phyloP scores from a whole-genome alignment of 2,888 invertebrate species.

The Aproaerema taeniolella region DNA sequence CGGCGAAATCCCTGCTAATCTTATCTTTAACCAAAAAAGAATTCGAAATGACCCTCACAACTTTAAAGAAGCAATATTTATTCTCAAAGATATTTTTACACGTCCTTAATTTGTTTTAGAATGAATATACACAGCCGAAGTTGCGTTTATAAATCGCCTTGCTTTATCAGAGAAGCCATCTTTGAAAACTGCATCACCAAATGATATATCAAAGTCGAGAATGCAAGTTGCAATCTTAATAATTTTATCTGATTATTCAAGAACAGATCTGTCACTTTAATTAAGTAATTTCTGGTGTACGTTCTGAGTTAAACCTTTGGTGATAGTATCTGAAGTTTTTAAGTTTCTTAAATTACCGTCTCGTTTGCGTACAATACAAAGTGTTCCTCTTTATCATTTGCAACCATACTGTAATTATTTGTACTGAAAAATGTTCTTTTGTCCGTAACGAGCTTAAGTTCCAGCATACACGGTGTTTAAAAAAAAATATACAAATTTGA shows the following conservation, averaged over 20 bases:
- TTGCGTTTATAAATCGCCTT: constrained; percentile 46
- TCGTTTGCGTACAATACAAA: constrained; percentile 32
- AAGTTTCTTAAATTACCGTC: constrained; percentile 4
- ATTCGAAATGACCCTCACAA: too few relatives aligned
- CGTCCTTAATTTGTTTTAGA: constrained; percentile 46
- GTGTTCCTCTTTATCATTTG: constrained; percentile 37
- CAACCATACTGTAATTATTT: constrained; percentile 37
- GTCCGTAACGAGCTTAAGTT: constrained; percentile 7
- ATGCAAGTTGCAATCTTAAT: constrained; percentile 60
- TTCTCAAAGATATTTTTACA: constrained; percentile 24
- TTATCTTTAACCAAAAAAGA: too few relatives aligned
- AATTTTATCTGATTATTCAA: constrained; percentile 53
- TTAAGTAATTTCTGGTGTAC: constrained; percentile 43
- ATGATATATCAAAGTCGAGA: constrained; percentile 66
- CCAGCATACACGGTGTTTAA: too few relatives aligned
- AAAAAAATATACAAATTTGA: too few relatives aligned
- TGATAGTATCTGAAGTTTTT: constrained; percentile 5
- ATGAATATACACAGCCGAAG: constrained; percentile 46
- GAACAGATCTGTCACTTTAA: constrained; percentile 38
- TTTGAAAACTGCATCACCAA: constrained; percentile 16
- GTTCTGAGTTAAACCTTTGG: constrained; percentile 5
- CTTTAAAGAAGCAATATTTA: constrained; percentile 27
- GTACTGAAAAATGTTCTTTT: constrained; percentile 5
- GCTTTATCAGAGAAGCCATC: constrained; percentile 38
- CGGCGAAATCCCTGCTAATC: too few relatives aligned